Evolutionary conservation across 37 sponge, comb jelly and placozoan genomes (phyloP).

Genomic region (Halichondria panicea): DNA sequence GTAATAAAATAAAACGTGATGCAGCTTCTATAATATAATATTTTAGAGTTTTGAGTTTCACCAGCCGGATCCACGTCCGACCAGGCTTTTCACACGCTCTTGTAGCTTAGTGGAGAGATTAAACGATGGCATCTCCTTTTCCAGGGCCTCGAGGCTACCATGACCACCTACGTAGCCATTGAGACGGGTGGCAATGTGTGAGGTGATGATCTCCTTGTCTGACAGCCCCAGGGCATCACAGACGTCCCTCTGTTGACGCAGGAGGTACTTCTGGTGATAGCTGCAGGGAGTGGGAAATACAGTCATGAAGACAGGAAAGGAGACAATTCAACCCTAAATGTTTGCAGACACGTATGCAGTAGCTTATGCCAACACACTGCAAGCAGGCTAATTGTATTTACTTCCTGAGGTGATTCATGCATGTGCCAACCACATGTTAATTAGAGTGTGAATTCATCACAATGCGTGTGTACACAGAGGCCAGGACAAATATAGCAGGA

Average conservation of each 20-base stretch:
- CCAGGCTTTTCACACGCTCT: conserved; percentile 43
- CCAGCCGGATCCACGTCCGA: conserved; percentile 39
- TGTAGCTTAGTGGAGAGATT: conserved; percentile 35
- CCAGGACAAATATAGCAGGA: no score
- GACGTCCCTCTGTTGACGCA: conserved; percentile 78
- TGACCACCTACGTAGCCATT: conserved; percentile 93
- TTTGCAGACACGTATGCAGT: no score
- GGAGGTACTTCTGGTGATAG: conserved; percentile 96
- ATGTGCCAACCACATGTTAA: no score
- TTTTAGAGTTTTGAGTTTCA: no score
- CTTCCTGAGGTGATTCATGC: no score
- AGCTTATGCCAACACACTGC: no score
- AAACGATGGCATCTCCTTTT: conserved; percentile 75
- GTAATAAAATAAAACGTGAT: background rate
- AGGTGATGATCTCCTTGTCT: conserved; percentile 79
- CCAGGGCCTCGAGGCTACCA: conserved; percentile 50
- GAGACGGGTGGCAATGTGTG: conserved; percentile 70
- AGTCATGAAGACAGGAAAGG: no score
- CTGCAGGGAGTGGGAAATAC: conserved; percentile 36
- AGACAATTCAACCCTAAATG: conserved; percentile 8
- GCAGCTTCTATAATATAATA: no score
- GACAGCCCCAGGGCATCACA: conserved; percentile 63
- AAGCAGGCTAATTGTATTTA: no score
- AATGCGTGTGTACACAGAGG: no score
- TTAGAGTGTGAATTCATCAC: no score